phyloP scores from a whole-genome alignment of 2,797 vertebrate species.

The Galagoides demidoff region DNA sequence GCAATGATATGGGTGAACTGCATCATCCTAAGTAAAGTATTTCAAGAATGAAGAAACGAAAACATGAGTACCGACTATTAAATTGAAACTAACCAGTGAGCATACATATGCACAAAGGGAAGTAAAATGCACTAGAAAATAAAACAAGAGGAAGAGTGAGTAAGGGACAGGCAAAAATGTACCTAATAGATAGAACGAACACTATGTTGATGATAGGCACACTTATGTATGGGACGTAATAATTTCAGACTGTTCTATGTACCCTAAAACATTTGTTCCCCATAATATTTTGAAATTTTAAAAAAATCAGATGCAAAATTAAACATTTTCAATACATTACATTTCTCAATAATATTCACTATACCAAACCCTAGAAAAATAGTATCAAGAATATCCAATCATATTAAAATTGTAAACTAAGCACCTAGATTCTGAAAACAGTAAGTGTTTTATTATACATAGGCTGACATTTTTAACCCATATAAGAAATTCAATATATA shows the following conservation, averaged over 20 bases:
- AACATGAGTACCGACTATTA: background rate
- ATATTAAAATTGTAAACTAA: background rate
- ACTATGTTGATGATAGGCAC: background rate
- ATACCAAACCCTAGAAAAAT: background rate
- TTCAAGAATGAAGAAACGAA: background rate
- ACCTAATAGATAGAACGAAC: background rate
- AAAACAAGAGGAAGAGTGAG: background rate
- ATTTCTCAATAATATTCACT: background rate
- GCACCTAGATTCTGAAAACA: background rate
- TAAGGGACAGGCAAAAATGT: background rate
- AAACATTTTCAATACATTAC: background rate
- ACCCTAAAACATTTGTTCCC: background rate
- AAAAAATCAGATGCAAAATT: background rate
- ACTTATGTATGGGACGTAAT: background rate
- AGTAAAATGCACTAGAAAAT: background rate
- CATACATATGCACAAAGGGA: background rate
- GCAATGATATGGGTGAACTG: background rate
- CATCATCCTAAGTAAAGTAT: background rate
- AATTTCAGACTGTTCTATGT: background rate
- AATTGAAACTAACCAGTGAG: background rate
- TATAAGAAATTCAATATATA: background rate
- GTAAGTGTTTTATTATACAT: background rate
- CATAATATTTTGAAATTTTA: background rate
- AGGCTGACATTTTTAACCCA: background rate
- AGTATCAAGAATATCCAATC: background rate